Percentiles rank a stretch among this genome's conserved stretches.
These are phyloP conservation scores for Trichonephila clavipes DNA, from an alignment of 1,140 invertebrate genomes.

Conservation along the genomic window DNA sequence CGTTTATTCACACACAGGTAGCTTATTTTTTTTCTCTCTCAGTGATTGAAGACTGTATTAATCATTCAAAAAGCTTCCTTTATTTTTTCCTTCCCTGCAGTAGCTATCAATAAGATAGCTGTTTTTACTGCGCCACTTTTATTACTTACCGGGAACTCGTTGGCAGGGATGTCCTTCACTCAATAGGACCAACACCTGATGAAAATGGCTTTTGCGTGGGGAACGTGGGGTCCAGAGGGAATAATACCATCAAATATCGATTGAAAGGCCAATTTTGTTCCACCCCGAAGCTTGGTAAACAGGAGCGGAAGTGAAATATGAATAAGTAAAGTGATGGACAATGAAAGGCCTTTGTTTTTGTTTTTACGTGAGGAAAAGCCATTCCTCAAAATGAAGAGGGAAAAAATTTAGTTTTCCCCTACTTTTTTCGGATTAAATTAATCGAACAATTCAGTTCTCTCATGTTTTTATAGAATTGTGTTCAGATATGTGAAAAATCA, in stretches of 20 bases:
- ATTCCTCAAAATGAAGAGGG: background rate
- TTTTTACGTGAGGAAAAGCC: background rate
- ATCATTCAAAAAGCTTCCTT: conserved; percentile 8
- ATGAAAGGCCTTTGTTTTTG: background rate
- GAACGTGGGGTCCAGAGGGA: background rate
- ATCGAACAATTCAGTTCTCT: background rate
- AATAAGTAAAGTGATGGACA: background rate
- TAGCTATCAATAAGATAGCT: background rate
- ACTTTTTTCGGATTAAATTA: background rate
- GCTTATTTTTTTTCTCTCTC: background rate
- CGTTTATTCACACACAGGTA: background rate
- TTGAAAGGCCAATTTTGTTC: background rate
- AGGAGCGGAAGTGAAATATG: conserved; percentile 8
- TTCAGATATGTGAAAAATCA: background rate
- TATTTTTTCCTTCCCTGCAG: background rate
- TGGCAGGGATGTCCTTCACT: background rate
- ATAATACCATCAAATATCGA: background rate
- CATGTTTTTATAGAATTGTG: background rate
- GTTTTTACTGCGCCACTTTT: conserved; percentile 1
- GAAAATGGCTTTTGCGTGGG: conserved; percentile 11
- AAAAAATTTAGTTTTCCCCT: background rate
- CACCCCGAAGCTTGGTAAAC: background rate
- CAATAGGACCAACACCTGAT: conserved; percentile 8
- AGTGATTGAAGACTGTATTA: conserved; percentile 1
- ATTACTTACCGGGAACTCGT: background rate